These are phyloP conservation scores for Mustelus asterias DNA, from an alignment of 2,113 vertebrate species.

Conservation along the genomic window DNA sequence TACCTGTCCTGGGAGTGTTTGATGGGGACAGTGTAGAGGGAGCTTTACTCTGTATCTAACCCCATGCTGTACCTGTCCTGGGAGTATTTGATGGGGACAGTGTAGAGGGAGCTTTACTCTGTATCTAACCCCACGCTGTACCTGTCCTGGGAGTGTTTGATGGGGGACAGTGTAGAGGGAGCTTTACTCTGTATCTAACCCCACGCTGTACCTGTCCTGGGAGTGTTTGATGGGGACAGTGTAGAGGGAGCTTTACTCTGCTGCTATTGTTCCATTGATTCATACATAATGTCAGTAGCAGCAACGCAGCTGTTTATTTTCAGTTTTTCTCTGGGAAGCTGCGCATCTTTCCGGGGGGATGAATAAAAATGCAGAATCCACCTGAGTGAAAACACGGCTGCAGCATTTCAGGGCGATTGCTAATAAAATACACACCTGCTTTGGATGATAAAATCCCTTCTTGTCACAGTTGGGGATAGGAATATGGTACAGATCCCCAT, in stretches of 20 bases:
- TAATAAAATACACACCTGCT: conserved; percentile 66
- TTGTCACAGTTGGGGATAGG: conserved; percentile 92
- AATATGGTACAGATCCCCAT: conserved; percentile 79
- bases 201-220: too few relatives aligned
- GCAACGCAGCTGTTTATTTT: not conserved
- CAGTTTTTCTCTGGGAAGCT: not conserved
- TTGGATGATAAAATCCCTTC: conserved; percentile 83
- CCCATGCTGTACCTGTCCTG: too few relatives aligned
- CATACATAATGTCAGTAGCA: not conserved
- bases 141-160: too few relatives aligned
- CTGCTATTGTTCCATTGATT: not conserved
- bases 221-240: too few relatives aligned
- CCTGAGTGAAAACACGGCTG: not conserved
- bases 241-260: not conserved
- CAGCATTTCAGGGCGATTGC: not conserved
- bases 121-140: too few relatives aligned
- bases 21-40: too few relatives aligned
- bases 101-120: too few relatives aligned
- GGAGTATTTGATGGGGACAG: too few relatives aligned
- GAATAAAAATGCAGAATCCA: not conserved
- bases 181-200: too few relatives aligned
- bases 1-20: too few relatives aligned
- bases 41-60: too few relatives aligned
- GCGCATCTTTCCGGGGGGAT: not conserved
- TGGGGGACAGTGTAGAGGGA: too few relatives aligned